Conservation (phyloP, 2,113 vertebrate species). For the Phylloscopus whistleri region DNA sequence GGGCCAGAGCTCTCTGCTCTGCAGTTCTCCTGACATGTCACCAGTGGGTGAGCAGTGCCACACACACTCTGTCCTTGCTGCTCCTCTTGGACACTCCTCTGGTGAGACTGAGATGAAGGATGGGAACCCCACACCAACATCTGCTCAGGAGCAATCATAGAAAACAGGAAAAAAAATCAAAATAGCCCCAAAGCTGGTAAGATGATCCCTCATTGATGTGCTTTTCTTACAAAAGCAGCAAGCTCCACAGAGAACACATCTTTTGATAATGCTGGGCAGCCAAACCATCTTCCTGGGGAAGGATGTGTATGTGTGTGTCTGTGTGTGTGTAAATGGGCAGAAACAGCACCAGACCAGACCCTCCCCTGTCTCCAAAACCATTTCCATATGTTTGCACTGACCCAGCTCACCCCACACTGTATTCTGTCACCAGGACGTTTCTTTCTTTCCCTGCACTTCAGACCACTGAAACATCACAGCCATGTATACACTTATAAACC, state of each 20-base stretch:
- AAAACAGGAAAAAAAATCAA: not conserved
- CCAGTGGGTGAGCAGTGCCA: not conserved
- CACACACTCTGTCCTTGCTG: not conserved
- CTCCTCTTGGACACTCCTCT: not conserved
- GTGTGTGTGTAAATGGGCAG: not conserved
- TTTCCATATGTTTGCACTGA: constrained; percentile 55
- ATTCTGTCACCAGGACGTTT: constrained; percentile 39
- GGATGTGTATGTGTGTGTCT: not conserved
- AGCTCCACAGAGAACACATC: not conserved
- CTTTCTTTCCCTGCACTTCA: constrained; percentile 48
- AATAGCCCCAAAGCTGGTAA: not conserved
- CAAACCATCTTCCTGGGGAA: not conserved
- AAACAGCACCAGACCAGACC: constrained; percentile 9
- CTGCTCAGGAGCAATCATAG: not conserved
- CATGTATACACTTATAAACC: constrained; percentile 53
- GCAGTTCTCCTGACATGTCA: not conserved
- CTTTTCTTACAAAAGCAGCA: not conserved
- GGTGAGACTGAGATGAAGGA: not conserved
- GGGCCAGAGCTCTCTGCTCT: not conserved
- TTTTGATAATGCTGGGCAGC: not conserved
- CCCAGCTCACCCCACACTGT: constrained; percentile 39
- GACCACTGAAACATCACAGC: constrained; percentile 60
- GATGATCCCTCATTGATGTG: not conserved
- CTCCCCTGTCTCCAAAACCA: constrained; percentile 23
- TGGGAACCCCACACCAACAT: not conserved